These are phyloP conservation scores for Papilio glaucus DNA, from an alignment of 1,140 invertebrate genomes.

Conservation along the genomic window DNA sequence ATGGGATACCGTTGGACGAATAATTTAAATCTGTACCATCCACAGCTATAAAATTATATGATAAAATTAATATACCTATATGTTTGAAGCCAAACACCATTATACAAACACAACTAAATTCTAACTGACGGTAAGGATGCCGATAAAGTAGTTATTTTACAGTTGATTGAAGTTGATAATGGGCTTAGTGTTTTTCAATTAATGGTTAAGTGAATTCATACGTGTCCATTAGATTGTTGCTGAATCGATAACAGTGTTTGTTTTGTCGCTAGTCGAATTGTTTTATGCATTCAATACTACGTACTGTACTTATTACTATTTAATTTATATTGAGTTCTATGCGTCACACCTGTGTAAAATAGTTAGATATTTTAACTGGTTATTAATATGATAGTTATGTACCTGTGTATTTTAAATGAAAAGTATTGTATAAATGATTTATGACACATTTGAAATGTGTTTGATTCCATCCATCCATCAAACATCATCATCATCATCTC, in stretches of 20 bases:
- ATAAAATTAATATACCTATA: background rate
- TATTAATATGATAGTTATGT: no score
- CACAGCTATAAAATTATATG: background rate
- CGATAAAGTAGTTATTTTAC: background rate
- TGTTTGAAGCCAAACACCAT: background rate
- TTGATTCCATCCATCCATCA: no score
- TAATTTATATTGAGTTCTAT: no score
- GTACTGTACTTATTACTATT: background rate
- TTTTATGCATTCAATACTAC: background rate
- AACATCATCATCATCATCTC: no score
- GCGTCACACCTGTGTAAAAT: no score
- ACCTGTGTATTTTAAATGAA: no score
- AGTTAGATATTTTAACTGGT: no score
- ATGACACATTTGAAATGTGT: no score
- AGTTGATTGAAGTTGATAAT: background rate
- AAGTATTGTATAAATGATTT: no score
- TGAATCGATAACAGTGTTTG: background rate
- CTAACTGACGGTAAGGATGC: background rate
- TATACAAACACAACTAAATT: background rate
- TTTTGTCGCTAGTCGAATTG: background rate
- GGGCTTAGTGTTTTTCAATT: conserved; percentile 3
- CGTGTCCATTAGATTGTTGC: background rate
- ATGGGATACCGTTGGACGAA: background rate
- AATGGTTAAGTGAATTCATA: background rate
- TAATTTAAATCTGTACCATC: background rate